Evolutionary conservation across 2,888 invertebrate species (phyloP), one percentile per base, ranked within the genome.

Genomic region (Polylopha cassiicola): DNA sequence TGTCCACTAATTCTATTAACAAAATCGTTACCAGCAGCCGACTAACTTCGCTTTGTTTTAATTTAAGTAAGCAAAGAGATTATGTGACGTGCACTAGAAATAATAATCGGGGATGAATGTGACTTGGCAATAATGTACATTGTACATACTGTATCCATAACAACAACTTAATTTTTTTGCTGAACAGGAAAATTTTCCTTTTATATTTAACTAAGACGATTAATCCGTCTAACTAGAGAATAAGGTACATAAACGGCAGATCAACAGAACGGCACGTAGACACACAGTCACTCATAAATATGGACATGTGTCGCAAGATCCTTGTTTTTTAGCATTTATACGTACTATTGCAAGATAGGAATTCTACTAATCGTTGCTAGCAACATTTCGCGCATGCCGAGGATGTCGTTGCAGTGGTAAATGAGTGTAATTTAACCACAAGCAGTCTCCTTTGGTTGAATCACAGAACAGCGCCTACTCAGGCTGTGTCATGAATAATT

Each of bases 301-400:
- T 47, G 48, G 41, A 55, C 57, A 61, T 65, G 58, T 74, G 69
- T 73, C 66, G 73, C 73, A 70, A 75, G 64, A 65, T 65, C 69
- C 76, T 68, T 70, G 73, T 74, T 82, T 84, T 81, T 82, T 73
- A 67, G 58, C 61, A 66, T 77, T 74, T 71, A 73, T 76, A 70
- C 63, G 72, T 78, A 74, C 73, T 78, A 75, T 75, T 74, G 74
- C 73, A 65, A 70, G 61, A 61, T 55, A 63, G 76, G 81, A 81
- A 84, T 84, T 76, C 77, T 66, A 73, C 77, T 84, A 82, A 85
- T 84, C 76, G 82, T 70, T 65, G 71, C 55, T 57, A 67, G 79
- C 66, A 72, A 67, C 81, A 84, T 84, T 77, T 72, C 65, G 61
- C 73, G 68, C 75, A 71, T 77, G 70, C 75, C 73, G 44, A 55